Percentiles rank a stretch among this genome's conserved stretches.
Conservation (phyloP, 2,797 vertebrate genomes). For the Paedocypris micromegethes region DNA sequence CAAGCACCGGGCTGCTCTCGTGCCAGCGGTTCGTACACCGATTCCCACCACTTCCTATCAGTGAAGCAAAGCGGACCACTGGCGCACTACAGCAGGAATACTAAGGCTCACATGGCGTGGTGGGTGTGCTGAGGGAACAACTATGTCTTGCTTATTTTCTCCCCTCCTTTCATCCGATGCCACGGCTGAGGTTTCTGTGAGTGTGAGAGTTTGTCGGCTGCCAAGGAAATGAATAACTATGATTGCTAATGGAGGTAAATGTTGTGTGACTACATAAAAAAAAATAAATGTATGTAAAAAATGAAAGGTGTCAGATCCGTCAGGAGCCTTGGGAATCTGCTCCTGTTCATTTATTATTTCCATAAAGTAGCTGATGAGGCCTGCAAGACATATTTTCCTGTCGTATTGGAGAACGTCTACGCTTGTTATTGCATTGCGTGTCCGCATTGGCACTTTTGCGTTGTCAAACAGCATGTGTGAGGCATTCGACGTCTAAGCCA, state of each 20-base stretch:
- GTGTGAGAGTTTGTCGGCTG: conserved; percentile 22
- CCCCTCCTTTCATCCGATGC: conserved; percentile 41
- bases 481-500: no score
- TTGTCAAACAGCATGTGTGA: no score
- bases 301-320: conserved; percentile 51
- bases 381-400: conserved; percentile 17
- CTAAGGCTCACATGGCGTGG: conserved; percentile 16
- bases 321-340: conserved; percentile 19
- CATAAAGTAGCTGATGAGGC: conserved; percentile 12
- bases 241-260: conserved; percentile 62
- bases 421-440: not conserved
- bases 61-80: conserved; percentile 11
- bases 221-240: conserved; percentile 33
- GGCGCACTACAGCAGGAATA: conserved; percentile 3
- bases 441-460: not conserved
- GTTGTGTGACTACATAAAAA: conserved; percentile 59
- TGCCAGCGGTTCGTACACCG: conserved; percentile 3
- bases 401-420: not conserved
- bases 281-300: conserved; percentile 51
- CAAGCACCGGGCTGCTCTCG: not conserved
- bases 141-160: conserved; percentile 31
- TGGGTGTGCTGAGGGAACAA: conserved; percentile 13
- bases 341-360: conserved; percentile 35
- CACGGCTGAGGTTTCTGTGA: conserved; percentile 14
- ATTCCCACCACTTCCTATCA: conserved; percentile 16